A percentile compares a stretch with the other conserved stretches of the same genome.
phyloP scores from a whole-genome alignment of 2,113 vertebrate species.

The Oreochromis tanganicae region DNA sequence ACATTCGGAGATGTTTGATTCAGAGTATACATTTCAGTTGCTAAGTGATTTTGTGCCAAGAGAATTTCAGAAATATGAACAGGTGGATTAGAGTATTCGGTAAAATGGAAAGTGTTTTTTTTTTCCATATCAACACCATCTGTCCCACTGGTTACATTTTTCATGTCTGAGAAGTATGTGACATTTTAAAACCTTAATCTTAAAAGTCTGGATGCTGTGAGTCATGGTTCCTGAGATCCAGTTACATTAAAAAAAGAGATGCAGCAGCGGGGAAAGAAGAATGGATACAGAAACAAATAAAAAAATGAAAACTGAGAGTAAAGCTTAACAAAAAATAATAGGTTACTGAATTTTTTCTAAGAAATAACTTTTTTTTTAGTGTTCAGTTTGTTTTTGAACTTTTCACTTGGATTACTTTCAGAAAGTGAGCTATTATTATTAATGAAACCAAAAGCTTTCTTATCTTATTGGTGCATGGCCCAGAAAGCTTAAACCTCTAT shows the following conservation, averaged over 20 bases:
- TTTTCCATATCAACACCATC: neutral
- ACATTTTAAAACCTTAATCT: neutral
- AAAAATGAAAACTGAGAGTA: neutral
- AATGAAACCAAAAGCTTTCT: conserved; percentile 1
- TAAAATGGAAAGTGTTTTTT: neutral
- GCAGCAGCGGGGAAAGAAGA: neutral
- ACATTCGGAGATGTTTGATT: neutral
- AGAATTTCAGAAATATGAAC: neutral
- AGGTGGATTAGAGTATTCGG: neutral
- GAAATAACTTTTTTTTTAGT: neutral
- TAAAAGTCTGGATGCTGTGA: neutral
- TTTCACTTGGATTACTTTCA: neutral
- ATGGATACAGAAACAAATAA: neutral
- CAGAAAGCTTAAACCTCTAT: conserved; percentile 12
- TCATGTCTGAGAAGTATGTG: neutral
- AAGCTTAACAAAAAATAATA: neutral
- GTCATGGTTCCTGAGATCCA: neutral
- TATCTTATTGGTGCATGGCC: neutral
- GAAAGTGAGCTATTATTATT: conserved; percentile 8
- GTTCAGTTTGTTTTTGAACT: neutral
- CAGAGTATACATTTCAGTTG: neutral
- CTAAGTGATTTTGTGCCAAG: neutral
- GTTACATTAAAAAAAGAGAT: neutral
- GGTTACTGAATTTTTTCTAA: neutral
- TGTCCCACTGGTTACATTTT: neutral